A percentile compares a stretch with the other conserved stretches of the same genome.
Evolutionary conservation across 2,797 vertebrate genomes (phyloP).

Genomic region (Carapus acus): DNA sequence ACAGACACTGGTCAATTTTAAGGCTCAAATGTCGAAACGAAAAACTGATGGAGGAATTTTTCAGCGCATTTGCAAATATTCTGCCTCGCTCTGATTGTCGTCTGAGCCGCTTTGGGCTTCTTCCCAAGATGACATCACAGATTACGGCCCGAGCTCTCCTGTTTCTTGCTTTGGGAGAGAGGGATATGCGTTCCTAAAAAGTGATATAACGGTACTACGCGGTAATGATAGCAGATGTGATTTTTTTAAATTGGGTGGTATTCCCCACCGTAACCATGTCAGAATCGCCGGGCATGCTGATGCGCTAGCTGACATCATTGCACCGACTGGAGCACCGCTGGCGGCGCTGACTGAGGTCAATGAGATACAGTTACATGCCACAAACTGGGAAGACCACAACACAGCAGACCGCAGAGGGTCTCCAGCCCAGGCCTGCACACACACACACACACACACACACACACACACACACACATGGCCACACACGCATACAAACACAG

Average conservation of each 20-base stretch:
- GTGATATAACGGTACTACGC: constrained; percentile 21
- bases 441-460: constrained; percentile 1
- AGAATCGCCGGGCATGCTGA: constrained; percentile 22
- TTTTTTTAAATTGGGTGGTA: constrained; percentile 23
- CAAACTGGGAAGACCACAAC: constrained; percentile 27
- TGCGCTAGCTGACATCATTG: constrained; percentile 47
- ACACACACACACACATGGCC: too few relatives aligned
- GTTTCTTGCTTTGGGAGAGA: constrained; percentile 27
- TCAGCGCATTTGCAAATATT: constrained; percentile 11
- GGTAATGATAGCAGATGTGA: constrained; percentile 35
- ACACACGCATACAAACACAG: background rate
- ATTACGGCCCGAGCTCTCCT: constrained; percentile 27
- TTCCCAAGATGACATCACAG: constrained; percentile 40
- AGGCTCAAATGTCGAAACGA: constrained; percentile 14
- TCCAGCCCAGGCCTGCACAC: constrained; percentile 10
- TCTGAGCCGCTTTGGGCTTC: constrained; percentile 3
- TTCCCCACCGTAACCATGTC: constrained; percentile 31
- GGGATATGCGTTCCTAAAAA: background rate
- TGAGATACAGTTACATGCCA: constrained; percentile 48
- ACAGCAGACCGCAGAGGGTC: constrained; percentile 23
- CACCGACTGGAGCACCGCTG: constrained; percentile 27
- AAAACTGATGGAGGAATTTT: constrained; percentile 12
- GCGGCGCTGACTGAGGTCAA: constrained; percentile 46
- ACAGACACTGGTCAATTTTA: constrained; percentile 12
- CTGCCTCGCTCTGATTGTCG: constrained; percentile 25